phyloP scores from a whole-genome alignment of 30 jellyfish, hydroid and myxozoan species.

The Pseudorhiza aurosa region DNA sequence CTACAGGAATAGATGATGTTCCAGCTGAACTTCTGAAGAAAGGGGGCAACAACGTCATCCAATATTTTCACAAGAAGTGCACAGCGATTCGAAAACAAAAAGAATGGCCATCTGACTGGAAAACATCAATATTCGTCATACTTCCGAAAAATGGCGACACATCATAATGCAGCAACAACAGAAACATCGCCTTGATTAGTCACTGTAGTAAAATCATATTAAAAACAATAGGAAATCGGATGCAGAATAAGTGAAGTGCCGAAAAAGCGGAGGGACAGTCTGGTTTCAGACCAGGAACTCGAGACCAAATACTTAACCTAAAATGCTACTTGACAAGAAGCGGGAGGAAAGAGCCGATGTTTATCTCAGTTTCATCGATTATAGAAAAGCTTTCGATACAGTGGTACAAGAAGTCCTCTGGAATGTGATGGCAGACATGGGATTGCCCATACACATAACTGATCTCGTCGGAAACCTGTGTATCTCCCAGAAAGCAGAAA shows the following conservation, averaged over 20 bases:
- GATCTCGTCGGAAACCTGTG: background rate
- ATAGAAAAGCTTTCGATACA: background rate
- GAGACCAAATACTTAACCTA: constrained; percentile 32
- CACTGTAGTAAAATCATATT: constrained; percentile 37
- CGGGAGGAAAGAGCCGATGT: background rate
- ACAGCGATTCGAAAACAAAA: constrained; percentile 16
- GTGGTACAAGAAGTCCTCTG: background rate
- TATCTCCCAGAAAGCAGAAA: background rate
- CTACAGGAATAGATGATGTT: constrained; percentile 20
- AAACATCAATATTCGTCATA: constrained; percentile 21
- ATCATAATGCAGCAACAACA: constrained; percentile 18
- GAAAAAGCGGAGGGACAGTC: constrained; percentile 41
- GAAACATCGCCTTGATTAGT: constrained; percentile 16
- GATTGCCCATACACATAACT: background rate
- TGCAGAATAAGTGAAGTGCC: background rate
- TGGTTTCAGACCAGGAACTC: constrained; percentile 29
- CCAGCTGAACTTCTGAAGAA: constrained; percentile 16
- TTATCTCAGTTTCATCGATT: background rate
- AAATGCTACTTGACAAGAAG: constrained; percentile 15
- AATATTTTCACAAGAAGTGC: constrained; percentile 9
- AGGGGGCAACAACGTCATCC: constrained; percentile 8
- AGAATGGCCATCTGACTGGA: constrained; percentile 40
- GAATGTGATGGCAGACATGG: background rate
- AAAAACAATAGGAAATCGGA: constrained; percentile 33
- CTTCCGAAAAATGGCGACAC: constrained; percentile 44